Conservation (phyloP, 2,797 vertebrate genomes). For the Tenualosa thibaudeaui region DNA sequence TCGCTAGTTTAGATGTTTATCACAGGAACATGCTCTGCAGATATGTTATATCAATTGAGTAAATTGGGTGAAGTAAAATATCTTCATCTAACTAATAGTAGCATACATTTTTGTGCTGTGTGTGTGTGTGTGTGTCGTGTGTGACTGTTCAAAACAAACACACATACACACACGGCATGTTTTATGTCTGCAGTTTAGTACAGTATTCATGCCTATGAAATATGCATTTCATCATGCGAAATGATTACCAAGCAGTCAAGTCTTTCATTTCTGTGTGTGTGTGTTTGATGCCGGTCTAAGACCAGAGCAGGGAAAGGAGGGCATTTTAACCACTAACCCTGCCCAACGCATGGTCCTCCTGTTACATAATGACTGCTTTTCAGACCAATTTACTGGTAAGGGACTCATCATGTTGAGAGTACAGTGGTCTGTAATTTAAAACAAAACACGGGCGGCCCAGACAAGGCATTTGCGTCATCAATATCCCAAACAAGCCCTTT, state of each 20-base stretch:
- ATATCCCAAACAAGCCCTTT: conserved; percentile 44
- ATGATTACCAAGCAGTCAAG: conserved; percentile 44
- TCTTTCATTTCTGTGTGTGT: conserved; percentile 10
- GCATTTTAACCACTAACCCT: conserved; percentile 33
- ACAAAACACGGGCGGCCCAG: conserved; percentile 48
- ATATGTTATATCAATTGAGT: not conserved
- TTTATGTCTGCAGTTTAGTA: not conserved
- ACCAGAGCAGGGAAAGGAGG: not conserved
- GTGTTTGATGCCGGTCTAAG: not conserved
- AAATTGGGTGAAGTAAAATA: no score
- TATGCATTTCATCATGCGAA: conserved; percentile 49
- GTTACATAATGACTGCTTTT: conserved; percentile 55
- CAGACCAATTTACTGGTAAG: conserved; percentile 54
- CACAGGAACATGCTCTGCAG: not conserved
- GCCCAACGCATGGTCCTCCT: conserved; percentile 38
- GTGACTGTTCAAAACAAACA: not conserved
- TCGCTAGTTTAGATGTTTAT: not conserved
- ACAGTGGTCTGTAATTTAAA: conserved; percentile 56
- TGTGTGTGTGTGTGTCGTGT: not conserved
- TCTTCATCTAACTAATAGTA: no score
- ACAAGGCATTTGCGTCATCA: conserved; percentile 48
- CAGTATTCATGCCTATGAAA: conserved; percentile 28
- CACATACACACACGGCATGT: not conserved
- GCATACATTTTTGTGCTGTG: no score
- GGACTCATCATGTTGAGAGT: conserved; percentile 49